Evolutionary conservation across 2,888 invertebrate species (phyloP).

Genomic region (Hypomecis atomaria): DNA sequence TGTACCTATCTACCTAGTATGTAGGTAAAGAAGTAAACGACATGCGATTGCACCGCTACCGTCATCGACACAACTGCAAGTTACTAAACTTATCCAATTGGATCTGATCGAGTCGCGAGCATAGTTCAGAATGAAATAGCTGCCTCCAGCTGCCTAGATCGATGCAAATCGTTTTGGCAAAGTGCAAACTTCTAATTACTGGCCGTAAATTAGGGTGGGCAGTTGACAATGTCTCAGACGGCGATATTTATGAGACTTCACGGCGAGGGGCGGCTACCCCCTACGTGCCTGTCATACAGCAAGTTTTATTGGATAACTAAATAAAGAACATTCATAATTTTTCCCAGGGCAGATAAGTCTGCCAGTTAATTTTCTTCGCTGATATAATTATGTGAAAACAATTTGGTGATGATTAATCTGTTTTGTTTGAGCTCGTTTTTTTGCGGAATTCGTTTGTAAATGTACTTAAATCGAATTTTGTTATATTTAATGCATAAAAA

Average conservation of each 20-base stretch:
- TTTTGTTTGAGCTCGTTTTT: no score
- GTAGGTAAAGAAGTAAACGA: no score
- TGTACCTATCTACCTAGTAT: no score
- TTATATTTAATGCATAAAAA: no score
- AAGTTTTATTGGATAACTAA: constrained; percentile 46
- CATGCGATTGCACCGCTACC: no score
- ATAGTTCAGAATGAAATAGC: constrained; percentile 14
- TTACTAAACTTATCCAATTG: no score
- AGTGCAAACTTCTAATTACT: constrained; percentile 84
- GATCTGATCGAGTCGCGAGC: no score
- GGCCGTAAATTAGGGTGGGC: constrained; percentile 83
- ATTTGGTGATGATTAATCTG: no score
- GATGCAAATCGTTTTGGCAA: constrained; percentile 84
- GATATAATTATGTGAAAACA: no score
- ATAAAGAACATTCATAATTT: constrained; percentile 17
- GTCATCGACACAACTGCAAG: no score
- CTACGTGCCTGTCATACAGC: constrained; percentile 60
- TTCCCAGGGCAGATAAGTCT: constrained; percentile 2
- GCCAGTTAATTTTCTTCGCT: neutral
- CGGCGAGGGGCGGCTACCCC: constrained; percentile 57
- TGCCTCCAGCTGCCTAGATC: constrained; percentile 57
- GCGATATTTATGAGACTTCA: constrained; percentile 78
- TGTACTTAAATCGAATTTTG: no score
- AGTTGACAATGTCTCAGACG: constrained; percentile 83
- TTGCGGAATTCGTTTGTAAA: no score